A percentile compares a stretch with the other conserved stretches of the same genome.
These are phyloP conservation scores for Nyctibius grandis DNA, from an alignment of 2,797 vertebrate genomes.

Conservation along the genomic window DNA sequence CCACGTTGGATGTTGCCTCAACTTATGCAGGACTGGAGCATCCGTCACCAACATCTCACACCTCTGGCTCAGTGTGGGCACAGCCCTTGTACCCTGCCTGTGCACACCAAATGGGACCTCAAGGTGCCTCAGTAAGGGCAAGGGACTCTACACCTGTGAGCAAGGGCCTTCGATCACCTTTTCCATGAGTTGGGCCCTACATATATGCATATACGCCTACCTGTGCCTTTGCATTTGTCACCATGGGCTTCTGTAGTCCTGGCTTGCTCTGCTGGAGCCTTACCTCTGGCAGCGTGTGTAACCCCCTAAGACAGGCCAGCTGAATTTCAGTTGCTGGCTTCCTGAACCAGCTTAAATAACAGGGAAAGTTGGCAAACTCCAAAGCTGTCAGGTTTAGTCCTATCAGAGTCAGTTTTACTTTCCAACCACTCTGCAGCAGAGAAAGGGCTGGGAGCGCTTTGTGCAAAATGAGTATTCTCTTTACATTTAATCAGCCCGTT, in stretches of 20 bases:
- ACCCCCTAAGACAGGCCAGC: not conserved
- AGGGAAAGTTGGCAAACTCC: not conserved
- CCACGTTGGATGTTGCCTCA: fast-evolving
- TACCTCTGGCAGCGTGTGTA: fast-evolving
- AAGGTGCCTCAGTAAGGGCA: too few species aligned
- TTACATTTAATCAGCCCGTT: not conserved
- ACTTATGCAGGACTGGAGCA: not conserved
- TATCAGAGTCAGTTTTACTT: not conserved
- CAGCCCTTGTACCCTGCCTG: not conserved
- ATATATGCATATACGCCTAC: too few species aligned
- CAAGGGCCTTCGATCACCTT: not conserved
- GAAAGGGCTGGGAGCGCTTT: not conserved
- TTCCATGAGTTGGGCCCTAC: too few species aligned
- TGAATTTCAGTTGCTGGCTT: not conserved
- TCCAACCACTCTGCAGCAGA: not conserved
- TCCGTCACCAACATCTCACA: fast-evolving
- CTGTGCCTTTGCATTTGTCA: not conserved
- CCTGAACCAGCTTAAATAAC: not conserved
- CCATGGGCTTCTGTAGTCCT: not conserved
- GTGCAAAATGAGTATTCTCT: not conserved
- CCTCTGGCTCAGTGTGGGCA: not conserved
- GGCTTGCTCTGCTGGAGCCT: not conserved
- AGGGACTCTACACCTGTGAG: not conserved
- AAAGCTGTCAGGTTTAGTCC: not conserved
- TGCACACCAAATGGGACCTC: too few species aligned